These are phyloP conservation scores for Spongilla lacustris DNA, from an alignment of 37 sponge, comb jelly and placozoan species.

Conservation along the genomic window DNA sequence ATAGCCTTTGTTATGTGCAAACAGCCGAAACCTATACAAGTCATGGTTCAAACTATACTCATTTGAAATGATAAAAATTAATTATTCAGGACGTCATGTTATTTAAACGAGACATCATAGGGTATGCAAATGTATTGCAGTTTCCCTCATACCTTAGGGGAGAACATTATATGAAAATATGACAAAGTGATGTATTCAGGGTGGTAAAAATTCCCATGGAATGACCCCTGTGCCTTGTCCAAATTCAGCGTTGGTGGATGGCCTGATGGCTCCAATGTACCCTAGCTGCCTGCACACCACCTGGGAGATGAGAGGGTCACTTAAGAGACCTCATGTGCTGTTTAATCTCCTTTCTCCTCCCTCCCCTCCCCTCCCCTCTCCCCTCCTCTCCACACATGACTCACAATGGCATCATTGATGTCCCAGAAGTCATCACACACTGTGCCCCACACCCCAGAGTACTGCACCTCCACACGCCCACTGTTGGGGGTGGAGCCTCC, in stretches of 20 bases:
- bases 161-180: too few relatives aligned
- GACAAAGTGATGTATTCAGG: too few relatives aligned
- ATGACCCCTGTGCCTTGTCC: neutral
- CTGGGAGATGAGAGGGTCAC: slow-evolving; percentile 17
- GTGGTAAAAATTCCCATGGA: too few relatives aligned
- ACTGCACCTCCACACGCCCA: slow-evolving; percentile 6
- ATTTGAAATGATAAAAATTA: too few relatives aligned
- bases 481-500: neutral
- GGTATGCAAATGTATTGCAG: too few relatives aligned
- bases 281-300: slow-evolving; percentile 59
- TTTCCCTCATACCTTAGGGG: too few relatives aligned
- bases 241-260: slow-evolving; percentile 13
- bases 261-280: neutral
- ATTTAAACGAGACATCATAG: too few relatives aligned
- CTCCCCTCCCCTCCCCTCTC: too few relatives aligned
- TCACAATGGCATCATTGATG: neutral
- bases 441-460: slow-evolving; percentile 30
- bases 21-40: too few relatives aligned
- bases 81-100: too few relatives aligned
- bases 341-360: slow-evolving; percentile 31
- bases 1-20: too few relatives aligned
- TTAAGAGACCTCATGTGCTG: slow-evolving; percentile 40
- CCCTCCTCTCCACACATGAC: neutral
- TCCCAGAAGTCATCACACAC: slow-evolving; percentile 23
- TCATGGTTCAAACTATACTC: too few relatives aligned